Conservation (phyloP, 2,888 invertebrate species). For the Copidosoma aretas region DNA sequence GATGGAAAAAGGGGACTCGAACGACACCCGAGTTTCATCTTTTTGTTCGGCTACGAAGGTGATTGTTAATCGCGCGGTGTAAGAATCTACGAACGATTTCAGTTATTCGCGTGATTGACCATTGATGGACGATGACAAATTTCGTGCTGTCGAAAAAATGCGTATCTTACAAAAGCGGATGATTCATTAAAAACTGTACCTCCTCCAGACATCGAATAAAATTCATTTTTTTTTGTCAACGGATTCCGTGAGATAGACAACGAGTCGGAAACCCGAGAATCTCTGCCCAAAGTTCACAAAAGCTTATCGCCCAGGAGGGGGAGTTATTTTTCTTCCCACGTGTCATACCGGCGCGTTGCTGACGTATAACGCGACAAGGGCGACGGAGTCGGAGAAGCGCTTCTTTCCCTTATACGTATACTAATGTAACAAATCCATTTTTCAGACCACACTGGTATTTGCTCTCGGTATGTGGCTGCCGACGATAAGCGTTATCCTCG, state of each 20-base stretch:
- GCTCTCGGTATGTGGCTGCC: conserved; percentile 26
- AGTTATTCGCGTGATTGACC: too few species aligned
- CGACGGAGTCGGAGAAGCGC: conserved; percentile 24
- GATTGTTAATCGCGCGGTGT: too few species aligned
- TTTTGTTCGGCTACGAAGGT: too few species aligned
- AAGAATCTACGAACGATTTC: too few species aligned
- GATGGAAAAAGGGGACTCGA: too few species aligned
- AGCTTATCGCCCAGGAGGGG: conserved; percentile 18
- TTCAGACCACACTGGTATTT: conserved; percentile 34
- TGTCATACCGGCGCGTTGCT: conserved; percentile 33
- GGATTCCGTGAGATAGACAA: background rate
- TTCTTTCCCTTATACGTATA: conserved; percentile 7
- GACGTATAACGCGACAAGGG: conserved; percentile 33
- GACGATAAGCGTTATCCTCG: conserved; percentile 13
- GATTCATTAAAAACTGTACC: background rate
- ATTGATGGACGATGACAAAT: too few species aligned
- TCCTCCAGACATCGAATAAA: background rate
- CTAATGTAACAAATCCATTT: conserved; percentile 39
- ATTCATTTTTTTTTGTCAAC: background rate
- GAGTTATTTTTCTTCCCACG: conserved; percentile 38
- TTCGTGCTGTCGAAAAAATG: too few species aligned
- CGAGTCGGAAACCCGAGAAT: conserved; percentile 26
- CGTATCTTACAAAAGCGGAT: background rate
- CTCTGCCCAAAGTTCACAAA: conserved; percentile 31
- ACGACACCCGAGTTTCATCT: too few species aligned